A percentile compares a stretch with the other conserved stretches of the same genome.
phyloP scores from a whole-genome alignment of 2,797 vertebrate genomes.

The Sternarchorhynchus goeldii region DNA sequence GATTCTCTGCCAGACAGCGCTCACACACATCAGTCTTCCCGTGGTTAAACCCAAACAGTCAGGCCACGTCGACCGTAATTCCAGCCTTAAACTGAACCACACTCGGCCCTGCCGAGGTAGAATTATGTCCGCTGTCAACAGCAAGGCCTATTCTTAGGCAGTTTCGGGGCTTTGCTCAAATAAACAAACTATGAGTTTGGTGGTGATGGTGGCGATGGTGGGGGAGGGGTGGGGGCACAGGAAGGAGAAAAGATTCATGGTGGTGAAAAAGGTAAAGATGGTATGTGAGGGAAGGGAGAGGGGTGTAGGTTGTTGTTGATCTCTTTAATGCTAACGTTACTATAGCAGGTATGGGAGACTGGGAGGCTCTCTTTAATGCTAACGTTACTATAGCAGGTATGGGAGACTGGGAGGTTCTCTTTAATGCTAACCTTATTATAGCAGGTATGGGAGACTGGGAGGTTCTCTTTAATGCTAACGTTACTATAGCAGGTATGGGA shows the following conservation, averaged over 20 bases:
- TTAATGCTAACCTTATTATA: too few species aligned
- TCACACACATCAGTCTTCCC: constrained; percentile 79
- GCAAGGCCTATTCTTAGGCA: constrained; percentile 37
- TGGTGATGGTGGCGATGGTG: neutral
- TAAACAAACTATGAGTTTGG: constrained; percentile 57
- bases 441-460: too few species aligned
- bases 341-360: too few species aligned
- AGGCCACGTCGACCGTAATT: constrained; percentile 57
- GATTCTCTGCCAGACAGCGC: constrained; percentile 73
- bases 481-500: too few species aligned
- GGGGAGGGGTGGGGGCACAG: constrained; percentile 33
- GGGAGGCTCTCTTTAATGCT: too few species aligned
- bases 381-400: too few species aligned
- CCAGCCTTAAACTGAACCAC: constrained; percentile 60
- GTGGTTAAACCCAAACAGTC: constrained; percentile 66
- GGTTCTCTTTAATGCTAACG: too few species aligned
- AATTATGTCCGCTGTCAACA: constrained; percentile 66
- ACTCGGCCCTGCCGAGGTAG: constrained; percentile 50
- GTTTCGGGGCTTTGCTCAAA: constrained; percentile 56
- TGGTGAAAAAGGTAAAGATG: constrained; percentile 48
- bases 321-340: too few species aligned
- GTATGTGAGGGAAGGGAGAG: constrained; percentile 24
- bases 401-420: too few species aligned
- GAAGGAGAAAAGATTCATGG: constrained; percentile 58
- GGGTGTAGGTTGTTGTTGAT: constrained; percentile 35